Percentiles rank a stretch among this genome's conserved stretches.
Conservation (phyloP, 2,888 invertebrate species). For the Stenodera caucasica region DNA sequence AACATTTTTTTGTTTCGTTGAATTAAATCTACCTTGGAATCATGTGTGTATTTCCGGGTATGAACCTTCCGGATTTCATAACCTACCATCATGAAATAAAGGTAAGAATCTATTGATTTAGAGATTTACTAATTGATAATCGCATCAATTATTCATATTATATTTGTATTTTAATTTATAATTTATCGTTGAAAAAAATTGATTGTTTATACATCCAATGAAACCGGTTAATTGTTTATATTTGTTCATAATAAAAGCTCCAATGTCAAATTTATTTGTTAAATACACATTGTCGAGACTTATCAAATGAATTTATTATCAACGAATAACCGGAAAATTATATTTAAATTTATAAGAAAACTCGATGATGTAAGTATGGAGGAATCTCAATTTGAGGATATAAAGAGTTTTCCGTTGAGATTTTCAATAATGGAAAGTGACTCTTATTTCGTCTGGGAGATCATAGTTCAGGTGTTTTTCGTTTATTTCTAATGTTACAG, state of each 20-base stretch:
- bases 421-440: too few relatives aligned
- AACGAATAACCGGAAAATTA: not conserved
- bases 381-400: too few relatives aligned
- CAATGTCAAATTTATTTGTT: too few relatives aligned
- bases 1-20: not conserved
- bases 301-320: not conserved
- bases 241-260: too few relatives aligned
- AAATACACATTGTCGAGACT: not conserved
- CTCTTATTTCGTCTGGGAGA: too few relatives aligned
- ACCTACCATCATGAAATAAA: not conserved
- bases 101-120: conserved; percentile 6
- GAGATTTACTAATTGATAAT: too few relatives aligned
- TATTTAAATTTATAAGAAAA: not conserved
- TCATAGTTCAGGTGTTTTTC: not conserved
- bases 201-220: too few relatives aligned
- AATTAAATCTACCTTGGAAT: not conserved
- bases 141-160: too few relatives aligned
- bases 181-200: too few relatives aligned
- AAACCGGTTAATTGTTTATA: too few relatives aligned
- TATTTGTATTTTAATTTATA: too few relatives aligned
- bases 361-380: not conserved
- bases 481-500: not conserved
- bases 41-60: not conserved
- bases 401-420: too few relatives aligned
- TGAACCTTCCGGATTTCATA: not conserved